Evolutionary conservation across 2,113 vertebrate genomes (phyloP).

Genomic region (Bujurquina vittata): DNA sequence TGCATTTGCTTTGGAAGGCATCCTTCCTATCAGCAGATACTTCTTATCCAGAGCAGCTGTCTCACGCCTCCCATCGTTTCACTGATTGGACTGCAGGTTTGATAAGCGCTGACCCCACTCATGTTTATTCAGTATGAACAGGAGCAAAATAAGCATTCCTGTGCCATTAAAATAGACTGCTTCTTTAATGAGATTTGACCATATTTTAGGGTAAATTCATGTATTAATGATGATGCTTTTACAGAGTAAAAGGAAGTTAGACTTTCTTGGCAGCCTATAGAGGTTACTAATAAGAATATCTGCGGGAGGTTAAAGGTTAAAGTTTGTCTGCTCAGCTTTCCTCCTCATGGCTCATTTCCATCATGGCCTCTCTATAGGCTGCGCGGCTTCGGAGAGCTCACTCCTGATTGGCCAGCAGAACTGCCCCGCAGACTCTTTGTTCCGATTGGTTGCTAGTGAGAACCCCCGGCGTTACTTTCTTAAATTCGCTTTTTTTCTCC

Average conservation of each 20-base stretch:
- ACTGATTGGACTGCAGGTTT: background rate
- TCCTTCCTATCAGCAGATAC: background rate
- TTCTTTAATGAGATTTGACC: background rate
- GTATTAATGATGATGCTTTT: background rate
- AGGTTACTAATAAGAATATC: background rate
- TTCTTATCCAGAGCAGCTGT: background rate
- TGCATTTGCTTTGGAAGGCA: no score
- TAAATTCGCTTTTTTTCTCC: background rate
- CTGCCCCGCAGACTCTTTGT: accelerated
- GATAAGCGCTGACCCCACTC: no score
- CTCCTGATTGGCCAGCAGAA: constrained; percentile 29
- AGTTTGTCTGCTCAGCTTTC: background rate
- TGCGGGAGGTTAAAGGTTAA: background rate
- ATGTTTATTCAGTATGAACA: background rate
- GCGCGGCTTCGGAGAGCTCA: background rate
- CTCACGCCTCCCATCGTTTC: background rate
- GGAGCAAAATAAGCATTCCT: background rate
- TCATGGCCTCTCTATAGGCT: constrained; percentile 41
- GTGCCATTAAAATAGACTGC: background rate
- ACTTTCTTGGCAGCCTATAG: background rate
- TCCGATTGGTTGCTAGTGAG: constrained; percentile 43
- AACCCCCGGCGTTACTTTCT: background rate
- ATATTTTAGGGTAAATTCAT: no score
- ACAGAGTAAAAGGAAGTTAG: background rate
- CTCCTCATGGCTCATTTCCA: constrained; percentile 77